Evolutionary conservation across 2,888 invertebrate genomes (phyloP).

Genomic region (Callyntrura sp.): DNA sequence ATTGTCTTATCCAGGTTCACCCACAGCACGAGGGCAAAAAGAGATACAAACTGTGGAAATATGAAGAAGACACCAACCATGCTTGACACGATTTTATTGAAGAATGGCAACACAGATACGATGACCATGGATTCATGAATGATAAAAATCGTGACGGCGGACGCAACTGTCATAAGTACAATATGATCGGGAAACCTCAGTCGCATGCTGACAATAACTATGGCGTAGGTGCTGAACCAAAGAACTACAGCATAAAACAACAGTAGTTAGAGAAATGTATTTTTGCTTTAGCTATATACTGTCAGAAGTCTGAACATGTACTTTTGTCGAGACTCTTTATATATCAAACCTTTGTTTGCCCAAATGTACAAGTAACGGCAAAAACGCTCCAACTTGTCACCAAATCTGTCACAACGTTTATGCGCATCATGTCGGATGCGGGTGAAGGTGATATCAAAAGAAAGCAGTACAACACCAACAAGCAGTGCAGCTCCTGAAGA

Average conservation of each 20-base stretch:
- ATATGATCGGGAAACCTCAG: constrained; percentile 57
- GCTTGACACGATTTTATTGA: constrained; percentile 23
- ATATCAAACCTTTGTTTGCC: constrained; percentile 80
- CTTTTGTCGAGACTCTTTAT: background rate
- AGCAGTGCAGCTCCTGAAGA: constrained; percentile 61
- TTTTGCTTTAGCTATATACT: no score
- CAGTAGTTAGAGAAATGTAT: background rate
- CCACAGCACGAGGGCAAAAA: constrained; percentile 81
- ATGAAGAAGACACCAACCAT: constrained; percentile 79
- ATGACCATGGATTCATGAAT: constrained; percentile 80
- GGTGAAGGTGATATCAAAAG: constrained; percentile 79
- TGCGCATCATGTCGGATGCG: constrained; percentile 80
- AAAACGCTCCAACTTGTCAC: constrained; percentile 75
- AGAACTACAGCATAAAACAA: constrained; percentile 70
- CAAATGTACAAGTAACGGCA: constrained; percentile 78
- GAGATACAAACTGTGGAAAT: constrained; percentile 81
- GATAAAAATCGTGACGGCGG: constrained; percentile 64
- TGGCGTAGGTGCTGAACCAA: constrained; percentile 80
- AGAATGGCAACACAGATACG: constrained; percentile 68
- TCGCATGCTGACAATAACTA: constrained; percentile 78
- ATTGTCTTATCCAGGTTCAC: constrained; percentile 80
- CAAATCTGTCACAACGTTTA: constrained; percentile 78
- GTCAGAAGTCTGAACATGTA: no score
- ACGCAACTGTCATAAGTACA: constrained; percentile 59
- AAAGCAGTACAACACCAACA: constrained; percentile 70